Conservation (phyloP, 2,113 vertebrate genomes). For the Epinephelus cyanopodus region DNA sequence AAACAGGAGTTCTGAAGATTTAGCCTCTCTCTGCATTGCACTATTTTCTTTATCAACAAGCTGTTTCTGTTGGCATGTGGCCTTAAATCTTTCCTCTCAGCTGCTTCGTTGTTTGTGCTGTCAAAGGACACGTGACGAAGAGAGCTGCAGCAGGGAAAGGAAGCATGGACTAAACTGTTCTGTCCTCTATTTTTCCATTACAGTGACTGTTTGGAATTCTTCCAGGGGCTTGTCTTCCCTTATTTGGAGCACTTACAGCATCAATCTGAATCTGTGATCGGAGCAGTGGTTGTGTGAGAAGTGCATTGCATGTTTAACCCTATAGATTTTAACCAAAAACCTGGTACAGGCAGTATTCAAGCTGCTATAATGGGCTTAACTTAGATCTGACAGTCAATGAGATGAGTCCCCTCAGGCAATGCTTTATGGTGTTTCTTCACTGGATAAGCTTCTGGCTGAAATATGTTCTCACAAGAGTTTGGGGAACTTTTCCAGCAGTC, state of each 20-base stretch:
- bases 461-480: slow-evolving; percentile 46
- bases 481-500: slow-evolving; percentile 25
- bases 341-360: background rate
- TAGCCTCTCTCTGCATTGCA: background rate
- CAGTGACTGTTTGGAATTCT: slow-evolving; percentile 37
- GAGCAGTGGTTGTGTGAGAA: background rate
- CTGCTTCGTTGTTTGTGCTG: background rate
- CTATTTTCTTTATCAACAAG: background rate
- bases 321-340: background rate
- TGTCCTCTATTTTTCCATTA: slow-evolving; percentile 29
- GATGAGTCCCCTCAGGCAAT: slow-evolving; percentile 61
- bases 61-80: background rate
- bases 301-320: background rate
- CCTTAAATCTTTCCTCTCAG: background rate
- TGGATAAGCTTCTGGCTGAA: slow-evolving; percentile 65
- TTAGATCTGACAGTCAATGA: background rate
- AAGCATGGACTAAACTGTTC: slow-evolving; percentile 20
- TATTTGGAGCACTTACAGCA: slow-evolving; percentile 5
- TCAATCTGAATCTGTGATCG: background rate
- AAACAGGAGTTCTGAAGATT: slow-evolving; percentile 17
- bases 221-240: background rate
- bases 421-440: slow-evolving; percentile 44
- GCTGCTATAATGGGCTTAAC: background rate
- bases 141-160: slow-evolving; percentile 10
- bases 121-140: slow-evolving; percentile 27